Conservation (phyloP, 2,113 vertebrate species). For the Dermatemys mawii region DNA sequence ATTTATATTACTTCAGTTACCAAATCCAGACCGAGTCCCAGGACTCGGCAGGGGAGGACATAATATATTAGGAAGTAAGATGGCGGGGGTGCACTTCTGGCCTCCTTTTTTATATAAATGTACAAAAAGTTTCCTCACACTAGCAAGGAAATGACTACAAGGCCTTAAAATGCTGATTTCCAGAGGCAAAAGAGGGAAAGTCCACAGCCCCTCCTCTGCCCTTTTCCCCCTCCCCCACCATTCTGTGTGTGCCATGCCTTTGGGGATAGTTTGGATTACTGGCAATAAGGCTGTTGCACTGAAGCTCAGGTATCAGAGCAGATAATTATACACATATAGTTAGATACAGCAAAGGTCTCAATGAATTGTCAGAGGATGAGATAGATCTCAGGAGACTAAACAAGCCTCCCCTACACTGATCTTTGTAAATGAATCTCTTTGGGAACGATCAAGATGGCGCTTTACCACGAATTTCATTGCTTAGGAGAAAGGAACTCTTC, state of each 20-base stretch:
- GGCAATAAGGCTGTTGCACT: conserved; percentile 26
- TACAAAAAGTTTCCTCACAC: conserved; percentile 76
- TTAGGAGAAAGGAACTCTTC: conserved; percentile 50
- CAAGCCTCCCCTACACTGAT: conserved; percentile 47
- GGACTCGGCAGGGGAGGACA: conserved; percentile 81
- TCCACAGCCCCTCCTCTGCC: conserved; percentile 28
- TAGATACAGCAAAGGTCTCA: conserved; percentile 65
- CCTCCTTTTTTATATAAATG: conserved; percentile 82
- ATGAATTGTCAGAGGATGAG: conserved; percentile 74
- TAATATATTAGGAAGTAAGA: conserved; percentile 86
- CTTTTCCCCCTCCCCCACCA: neutral
- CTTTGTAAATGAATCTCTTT: conserved; percentile 80
- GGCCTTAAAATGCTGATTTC: conserved; percentile 71
- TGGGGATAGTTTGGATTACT: conserved; percentile 70
- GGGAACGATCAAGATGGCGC: conserved; percentile 68
- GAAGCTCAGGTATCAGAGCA: conserved; percentile 75
- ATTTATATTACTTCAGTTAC: conserved; percentile 86
- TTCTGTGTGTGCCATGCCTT: conserved; percentile 58
- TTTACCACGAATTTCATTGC: conserved; percentile 72
- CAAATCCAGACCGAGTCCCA: conserved; percentile 82
- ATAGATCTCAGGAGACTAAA: conserved; percentile 72
- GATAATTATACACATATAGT: conserved; percentile 75
- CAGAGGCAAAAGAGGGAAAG: conserved; percentile 55
- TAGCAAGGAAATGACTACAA: conserved; percentile 78
- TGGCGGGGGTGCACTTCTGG: conserved; percentile 74